Conservation (phyloP, 2,888 invertebrate genomes). For the Bombyx huttoni region DNA sequence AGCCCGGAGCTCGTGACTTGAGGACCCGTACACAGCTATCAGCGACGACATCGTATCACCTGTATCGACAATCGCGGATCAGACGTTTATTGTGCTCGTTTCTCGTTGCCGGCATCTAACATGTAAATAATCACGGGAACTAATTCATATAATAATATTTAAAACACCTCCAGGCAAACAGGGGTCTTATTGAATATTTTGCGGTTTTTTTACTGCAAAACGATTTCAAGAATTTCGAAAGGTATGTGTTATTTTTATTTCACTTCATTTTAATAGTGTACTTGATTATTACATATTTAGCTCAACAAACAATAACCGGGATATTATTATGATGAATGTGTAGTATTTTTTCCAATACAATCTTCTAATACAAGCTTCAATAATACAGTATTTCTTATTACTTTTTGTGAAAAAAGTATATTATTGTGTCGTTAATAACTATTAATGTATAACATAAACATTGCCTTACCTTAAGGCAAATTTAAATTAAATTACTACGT, state of each 20-base stretch:
- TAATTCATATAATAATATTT: not conserved
- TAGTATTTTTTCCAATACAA: too few relatives aligned
- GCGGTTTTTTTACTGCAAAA: not conserved
- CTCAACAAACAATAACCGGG: too few relatives aligned
- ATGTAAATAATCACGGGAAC: constrained; percentile 15
- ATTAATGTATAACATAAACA: too few relatives aligned
- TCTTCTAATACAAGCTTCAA: too few relatives aligned
- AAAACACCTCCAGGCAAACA: too few relatives aligned
- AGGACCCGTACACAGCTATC: constrained; percentile 20
- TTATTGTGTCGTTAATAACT: too few relatives aligned
- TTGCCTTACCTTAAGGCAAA: too few relatives aligned
- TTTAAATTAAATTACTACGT: too few relatives aligned
- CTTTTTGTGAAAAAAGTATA: too few relatives aligned
- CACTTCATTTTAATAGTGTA: not conserved
- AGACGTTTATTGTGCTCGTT: constrained; percentile 27
- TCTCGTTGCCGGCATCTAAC: constrained; percentile 19
- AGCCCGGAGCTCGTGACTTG: constrained; percentile 41
- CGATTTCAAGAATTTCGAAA: not conserved
- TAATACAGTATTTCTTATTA: too few relatives aligned
- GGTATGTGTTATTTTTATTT: not conserved
- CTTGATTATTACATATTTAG: too few relatives aligned
- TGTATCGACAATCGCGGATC: constrained; percentile 26
- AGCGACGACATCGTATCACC: constrained; percentile 23
- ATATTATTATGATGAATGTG: too few relatives aligned
- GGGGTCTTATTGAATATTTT: not conserved